phyloP scores from a whole-genome alignment of 1,140 invertebrate species.

The Calephelis nemesis region DNA sequence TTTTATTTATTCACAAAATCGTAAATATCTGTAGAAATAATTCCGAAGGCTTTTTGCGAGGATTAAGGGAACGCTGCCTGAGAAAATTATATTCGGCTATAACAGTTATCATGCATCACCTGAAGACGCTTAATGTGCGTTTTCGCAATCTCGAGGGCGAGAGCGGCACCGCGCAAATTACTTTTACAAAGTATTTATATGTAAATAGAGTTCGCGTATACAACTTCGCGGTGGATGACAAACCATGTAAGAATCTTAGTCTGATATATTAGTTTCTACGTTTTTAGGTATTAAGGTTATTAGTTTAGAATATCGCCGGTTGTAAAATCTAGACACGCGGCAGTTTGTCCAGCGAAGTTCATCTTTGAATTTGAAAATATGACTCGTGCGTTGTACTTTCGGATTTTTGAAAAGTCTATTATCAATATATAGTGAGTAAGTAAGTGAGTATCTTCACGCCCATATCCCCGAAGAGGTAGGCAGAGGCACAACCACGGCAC shows the following conservation, averaged over 20 bases:
- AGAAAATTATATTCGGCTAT: conserved; percentile 78
- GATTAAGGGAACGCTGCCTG: conserved; percentile 72
- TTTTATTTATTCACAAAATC: conserved; percentile 78
- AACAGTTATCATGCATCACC: conserved; percentile 80
- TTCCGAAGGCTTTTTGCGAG: conserved; percentile 77
- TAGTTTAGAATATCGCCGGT: too few relatives aligned
- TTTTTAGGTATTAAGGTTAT: too few relatives aligned
- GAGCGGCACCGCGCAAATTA: conserved; percentile 69
- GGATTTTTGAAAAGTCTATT: too few relatives aligned
- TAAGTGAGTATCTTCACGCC: too few relatives aligned
- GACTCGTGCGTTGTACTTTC: too few relatives aligned
- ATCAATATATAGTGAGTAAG: too few relatives aligned
- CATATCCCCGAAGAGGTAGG: too few relatives aligned
- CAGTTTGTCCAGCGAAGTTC: too few relatives aligned
- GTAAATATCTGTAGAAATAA: conserved; percentile 76
- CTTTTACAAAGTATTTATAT: conserved; percentile 79
- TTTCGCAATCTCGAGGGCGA: conserved; percentile 76
- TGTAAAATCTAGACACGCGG: too few relatives aligned
- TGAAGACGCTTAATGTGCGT: conserved; percentile 75
- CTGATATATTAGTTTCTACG: neutral
- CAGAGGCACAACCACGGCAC: too few relatives aligned
- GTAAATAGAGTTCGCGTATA: conserved; percentile 69
- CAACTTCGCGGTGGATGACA: conserved; percentile 43
- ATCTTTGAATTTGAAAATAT: too few relatives aligned
- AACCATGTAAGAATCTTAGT: neutral